Evolutionary conservation across 2,797 vertebrate genomes (phyloP), one percentile per base, ranked within the genome.

Genomic region (Spinus pinus): DNA sequence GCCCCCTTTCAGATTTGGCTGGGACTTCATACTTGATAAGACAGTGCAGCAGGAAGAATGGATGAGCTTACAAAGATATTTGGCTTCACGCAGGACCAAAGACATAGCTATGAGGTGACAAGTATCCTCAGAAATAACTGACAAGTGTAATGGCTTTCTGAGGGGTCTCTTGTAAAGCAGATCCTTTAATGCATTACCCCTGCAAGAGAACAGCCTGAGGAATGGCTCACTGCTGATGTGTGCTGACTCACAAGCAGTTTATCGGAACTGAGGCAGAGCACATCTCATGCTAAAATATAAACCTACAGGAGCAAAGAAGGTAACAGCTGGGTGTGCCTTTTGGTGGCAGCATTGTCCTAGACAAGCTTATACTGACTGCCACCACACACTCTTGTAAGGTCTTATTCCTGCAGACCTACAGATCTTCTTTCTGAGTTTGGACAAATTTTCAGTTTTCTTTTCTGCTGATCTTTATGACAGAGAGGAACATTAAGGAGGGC

Each of bases 261-360:
- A 42, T 31, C 41, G 2, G 13, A 67, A 50, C 12, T 4, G 25
- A 22, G 23, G 14, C 42, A 49, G 12, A 77, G 46, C 31, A 25
- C 2, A 7, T 28, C 39, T 58, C 39, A 16, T 0, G 2, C 28
- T 77, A 33, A 42, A 54, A 46, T 18, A 21, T 44, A 35, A 77
- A 69, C 9, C 22, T 42, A 54, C 22, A 51, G 60, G 44, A 49
- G 23, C 54, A 80, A 62, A 67, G n/a, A 67, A 54, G 28, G 65
- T 62, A 93, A 57, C 50, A 92, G 61, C 81, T 42, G 57, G 17
- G 1, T 53, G 47, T 66, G 86, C 94, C 96, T 94, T 94, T 93
- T 96, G 96, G 95, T 96, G 96, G 95, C 96, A 96, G 94, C 70
- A 94, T 95, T 93, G 91, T 79, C 87, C 72, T 41, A 73, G n/a